A percentile compares a stretch with the other conserved stretches of the same genome.
phyloP scores from a whole-genome alignment of 2,113 vertebrate genomes.

The Ptyas mucosa region DNA sequence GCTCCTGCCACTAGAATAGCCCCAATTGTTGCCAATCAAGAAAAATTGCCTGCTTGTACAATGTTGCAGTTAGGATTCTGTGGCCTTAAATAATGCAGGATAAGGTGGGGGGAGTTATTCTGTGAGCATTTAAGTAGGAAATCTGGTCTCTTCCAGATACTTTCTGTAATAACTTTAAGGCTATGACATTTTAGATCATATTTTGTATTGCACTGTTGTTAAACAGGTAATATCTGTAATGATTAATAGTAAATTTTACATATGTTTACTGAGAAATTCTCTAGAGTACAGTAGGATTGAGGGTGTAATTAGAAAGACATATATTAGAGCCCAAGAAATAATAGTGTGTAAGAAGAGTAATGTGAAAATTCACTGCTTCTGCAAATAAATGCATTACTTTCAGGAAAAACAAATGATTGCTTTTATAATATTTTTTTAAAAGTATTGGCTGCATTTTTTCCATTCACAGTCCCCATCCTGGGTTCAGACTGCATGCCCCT shows the following conservation, averaged over 20 bases:
- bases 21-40: background rate
- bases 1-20: background rate
- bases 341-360: background rate
- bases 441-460: background rate
- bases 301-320: background rate
- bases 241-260: background rate
- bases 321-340: background rate
- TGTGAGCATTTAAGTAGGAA: background rate
- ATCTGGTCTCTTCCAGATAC: background rate
- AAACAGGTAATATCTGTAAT: background rate
- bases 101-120: background rate
- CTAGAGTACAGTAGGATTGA: background rate
- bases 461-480: background rate
- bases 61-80: background rate
- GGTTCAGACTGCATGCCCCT: background rate
- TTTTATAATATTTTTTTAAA: background rate
- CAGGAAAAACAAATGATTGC: background rate
- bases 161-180: background rate
- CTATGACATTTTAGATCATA: background rate
- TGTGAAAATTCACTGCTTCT: background rate
- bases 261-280: background rate
- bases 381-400: background rate
- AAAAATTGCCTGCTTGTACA: background rate
- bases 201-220: background rate
- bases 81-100: background rate